Evolutionary conservation across 2,888 invertebrate species (phyloP), one percentile per base, ranked within the genome.

Genomic region (Yponomeuta malinellus): DNA sequence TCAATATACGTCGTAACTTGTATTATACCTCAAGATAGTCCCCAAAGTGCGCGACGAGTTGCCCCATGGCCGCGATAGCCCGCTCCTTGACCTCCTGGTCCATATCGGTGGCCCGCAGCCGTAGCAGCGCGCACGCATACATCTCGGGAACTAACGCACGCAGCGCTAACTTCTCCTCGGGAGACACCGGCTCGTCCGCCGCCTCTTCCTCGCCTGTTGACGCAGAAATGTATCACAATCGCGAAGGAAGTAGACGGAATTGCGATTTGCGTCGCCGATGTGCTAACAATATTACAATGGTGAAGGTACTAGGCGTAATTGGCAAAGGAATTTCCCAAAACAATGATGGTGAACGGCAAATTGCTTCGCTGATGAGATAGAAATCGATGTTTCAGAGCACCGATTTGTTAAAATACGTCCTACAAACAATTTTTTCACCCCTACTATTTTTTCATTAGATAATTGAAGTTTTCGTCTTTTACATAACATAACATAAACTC

Each of bases 51-150:
- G 97, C 96, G 69, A 99, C 94, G 70, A 99, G 96, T 86, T 98
- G 98, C 15, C 98, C 98, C 96, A 98, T 97, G 79, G 99, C 98
- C 1, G 98, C 96, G 74, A 99, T 99, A 10, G 99, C 98, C 37
- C 98, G 94, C 83, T 99, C 99, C 87, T 99, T 99, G 0, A 99
- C 99, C 90, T 99, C 99, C 85, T 99, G 99, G 91, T 99, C 99
- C 81, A 99, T 98, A 84, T 99, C 99, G 0, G 98, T 97, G 52
- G 99, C 97, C 79, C 96, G 96, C 63, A 99, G 93, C 72, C 98
- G 94, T 73, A 96, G 94, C 76, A 98, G 88, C 0, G 98, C 97
- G 79, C 97, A 97, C 72, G 94, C 93, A 87, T 98, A 99, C 83
- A 97, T 95, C 72, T 95, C 95, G 15, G 93, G 93, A 33, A 97